Conservation (phyloP, 2,797 vertebrate genomes). For the Siniperca undulata region DNA sequence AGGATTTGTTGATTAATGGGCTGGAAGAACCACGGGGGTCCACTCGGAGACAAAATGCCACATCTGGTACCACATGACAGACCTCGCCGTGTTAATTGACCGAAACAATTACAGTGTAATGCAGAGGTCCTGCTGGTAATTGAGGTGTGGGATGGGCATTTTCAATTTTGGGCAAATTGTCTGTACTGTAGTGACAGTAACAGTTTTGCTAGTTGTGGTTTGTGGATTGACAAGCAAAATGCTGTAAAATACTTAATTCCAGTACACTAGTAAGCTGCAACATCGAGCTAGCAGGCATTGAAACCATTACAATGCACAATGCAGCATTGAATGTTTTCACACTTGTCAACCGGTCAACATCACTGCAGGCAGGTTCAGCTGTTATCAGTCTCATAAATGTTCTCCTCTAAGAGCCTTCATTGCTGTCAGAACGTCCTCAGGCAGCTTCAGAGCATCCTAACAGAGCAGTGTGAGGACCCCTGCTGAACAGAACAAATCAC, state of each 20-base stretch:
- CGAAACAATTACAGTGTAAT: conserved; percentile 8
- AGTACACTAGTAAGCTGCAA: neutral
- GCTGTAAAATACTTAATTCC: neutral
- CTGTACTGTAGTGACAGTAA: neutral
- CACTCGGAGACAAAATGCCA: conserved; percentile 42
- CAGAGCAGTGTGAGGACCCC: conserved; percentile 36
- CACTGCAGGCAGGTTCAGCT: conserved; percentile 17
- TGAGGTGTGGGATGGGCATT: neutral
- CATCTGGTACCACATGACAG: conserved; percentile 55
- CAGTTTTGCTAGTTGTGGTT: neutral
- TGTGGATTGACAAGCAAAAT: neutral
- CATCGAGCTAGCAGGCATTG: neutral
- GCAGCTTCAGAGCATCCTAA: conserved; percentile 25
- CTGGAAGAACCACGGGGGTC: conserved; percentile 55
- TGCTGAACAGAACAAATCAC: conserved; percentile 59
- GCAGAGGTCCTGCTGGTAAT: conserved; percentile 10
- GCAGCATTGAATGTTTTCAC: conserved; percentile 18
- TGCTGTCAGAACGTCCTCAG: conserved; percentile 12
- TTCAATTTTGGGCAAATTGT: neutral
- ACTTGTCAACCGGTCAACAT: neutral
- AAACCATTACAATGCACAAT: neutral
- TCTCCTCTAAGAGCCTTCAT: conserved; percentile 12
- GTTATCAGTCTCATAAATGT: conserved; percentile 34
- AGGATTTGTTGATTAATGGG: conserved; percentile 57
- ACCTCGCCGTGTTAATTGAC: conserved; percentile 22